These are phyloP conservation scores for Argynnis bischoffii DNA, from an alignment of 2,888 invertebrate species.

Conservation along the genomic window DNA sequence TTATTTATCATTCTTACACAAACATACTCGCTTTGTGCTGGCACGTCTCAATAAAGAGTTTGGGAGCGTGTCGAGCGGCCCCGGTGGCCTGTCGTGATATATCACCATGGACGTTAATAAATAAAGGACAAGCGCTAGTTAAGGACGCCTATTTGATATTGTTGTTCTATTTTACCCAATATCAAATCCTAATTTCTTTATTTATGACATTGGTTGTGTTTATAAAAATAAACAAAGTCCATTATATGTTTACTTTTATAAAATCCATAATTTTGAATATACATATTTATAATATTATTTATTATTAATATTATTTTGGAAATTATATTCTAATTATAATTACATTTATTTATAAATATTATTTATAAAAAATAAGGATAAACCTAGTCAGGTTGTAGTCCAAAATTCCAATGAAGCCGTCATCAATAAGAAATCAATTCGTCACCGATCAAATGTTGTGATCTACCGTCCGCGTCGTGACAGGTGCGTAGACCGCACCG, in stretches of 20 bases:
- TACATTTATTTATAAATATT: too few species aligned
- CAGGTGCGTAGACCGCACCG: conserved; percentile 63
- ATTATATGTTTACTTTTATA: conserved; percentile 2
- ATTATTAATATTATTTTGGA: too few species aligned
- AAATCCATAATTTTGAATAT: too few species aligned
- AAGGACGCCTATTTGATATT: conserved; percentile 53
- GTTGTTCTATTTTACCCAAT: conserved; percentile 45
- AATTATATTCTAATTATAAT: too few species aligned
- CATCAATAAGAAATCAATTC: conserved; percentile 71
- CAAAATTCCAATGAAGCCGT: conserved; percentile 70
- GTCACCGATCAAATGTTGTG: conserved; percentile 70
- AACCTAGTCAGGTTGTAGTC: conserved; percentile 52
- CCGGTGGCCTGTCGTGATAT: conserved; percentile 61
- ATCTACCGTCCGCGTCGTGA: conserved; percentile 65
- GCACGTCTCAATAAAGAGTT: conserved; percentile 61
- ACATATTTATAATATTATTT: too few species aligned
- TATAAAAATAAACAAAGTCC: conserved; percentile 17
- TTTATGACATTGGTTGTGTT: conserved; percentile 29
- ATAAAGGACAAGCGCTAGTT: conserved; percentile 56
- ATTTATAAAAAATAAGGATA: background rate
- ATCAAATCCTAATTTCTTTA: conserved; percentile 33
- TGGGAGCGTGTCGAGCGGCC: conserved; percentile 47
- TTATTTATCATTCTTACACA: conserved; percentile 49
- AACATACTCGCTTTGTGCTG: conserved; percentile 45
- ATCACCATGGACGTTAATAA: conserved; percentile 56